Evolutionary conservation across 1,140 invertebrate genomes (phyloP).

Genomic region (Zaprionus taronus): DNA sequence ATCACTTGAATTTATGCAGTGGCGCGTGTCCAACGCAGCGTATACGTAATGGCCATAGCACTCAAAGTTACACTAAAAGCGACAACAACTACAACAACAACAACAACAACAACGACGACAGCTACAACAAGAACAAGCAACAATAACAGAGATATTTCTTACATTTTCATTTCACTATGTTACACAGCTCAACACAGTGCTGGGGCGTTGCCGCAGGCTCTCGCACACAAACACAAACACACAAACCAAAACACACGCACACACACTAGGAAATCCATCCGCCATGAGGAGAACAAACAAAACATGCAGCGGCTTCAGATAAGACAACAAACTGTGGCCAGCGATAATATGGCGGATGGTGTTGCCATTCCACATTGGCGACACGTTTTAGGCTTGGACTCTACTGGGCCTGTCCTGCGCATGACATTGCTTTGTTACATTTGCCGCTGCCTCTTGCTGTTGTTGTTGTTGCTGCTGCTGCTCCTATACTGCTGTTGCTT

Average conservation of each 20-base stretch:
- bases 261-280: neutral
- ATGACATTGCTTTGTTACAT: constrained; percentile 71
- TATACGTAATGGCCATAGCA: constrained; percentile 72
- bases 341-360: constrained; percentile 70
- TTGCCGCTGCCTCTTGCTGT: constrained; percentile 15
- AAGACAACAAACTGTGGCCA: constrained; percentile 78
- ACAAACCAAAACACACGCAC: constrained; percentile 5
- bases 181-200: constrained; percentile 25
- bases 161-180: constrained; percentile 59
- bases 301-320: constrained; percentile 69
- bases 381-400: constrained; percentile 74
- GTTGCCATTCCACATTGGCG: constrained; percentile 65
- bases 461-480: constrained; percentile 23
- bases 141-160: constrained; percentile 78
- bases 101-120: constrained; percentile 38
- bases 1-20: constrained; percentile 81
- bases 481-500: constrained; percentile 27
- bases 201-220: constrained; percentile 58
- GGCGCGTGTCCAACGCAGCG: constrained; percentile 79
- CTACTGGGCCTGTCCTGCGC: constrained; percentile 53
- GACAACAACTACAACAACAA: constrained; percentile 62
- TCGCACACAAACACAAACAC: constrained; percentile 31
- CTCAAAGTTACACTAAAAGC: constrained; percentile 73
- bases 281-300: constrained; percentile 31
- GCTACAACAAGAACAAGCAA: constrained; percentile 56